Conservation (phyloP, 2,888 invertebrate species). For the Silvanus unidentatus region DNA sequence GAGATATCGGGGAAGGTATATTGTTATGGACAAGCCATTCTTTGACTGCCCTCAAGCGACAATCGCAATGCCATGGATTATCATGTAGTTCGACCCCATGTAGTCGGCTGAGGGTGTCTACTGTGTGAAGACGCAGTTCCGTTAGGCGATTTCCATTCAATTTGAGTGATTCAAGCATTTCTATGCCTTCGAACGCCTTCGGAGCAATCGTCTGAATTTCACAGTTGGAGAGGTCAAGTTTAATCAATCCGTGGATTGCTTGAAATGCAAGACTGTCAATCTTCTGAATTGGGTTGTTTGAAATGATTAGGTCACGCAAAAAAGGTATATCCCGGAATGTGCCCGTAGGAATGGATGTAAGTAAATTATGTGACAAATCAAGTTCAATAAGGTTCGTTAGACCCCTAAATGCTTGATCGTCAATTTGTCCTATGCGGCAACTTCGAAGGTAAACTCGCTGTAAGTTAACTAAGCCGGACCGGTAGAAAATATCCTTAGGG, state of each 20-base stretch:
- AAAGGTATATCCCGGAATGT: conserved; percentile 76
- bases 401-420: conserved; percentile 76
- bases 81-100: conserved; percentile 79
- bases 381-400: conserved; percentile 85
- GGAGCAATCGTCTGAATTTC: conserved; percentile 73
- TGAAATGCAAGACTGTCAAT: conserved; percentile 71
- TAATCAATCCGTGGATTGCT: conserved; percentile 69
- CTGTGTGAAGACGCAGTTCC: conserved; percentile 65
- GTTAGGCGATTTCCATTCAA: conserved; percentile 75
- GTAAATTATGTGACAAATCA: conserved; percentile 78
- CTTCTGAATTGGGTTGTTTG: conserved; percentile 76
- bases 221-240: conserved; percentile 78
- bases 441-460: conserved; percentile 79
- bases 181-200: conserved; percentile 70
- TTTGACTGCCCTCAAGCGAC: conserved; percentile 72
- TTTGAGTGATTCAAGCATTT: conserved; percentile 70
- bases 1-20: conserved; percentile 70
- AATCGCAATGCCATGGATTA: conserved; percentile 87
- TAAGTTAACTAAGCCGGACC: conserved; percentile 75
- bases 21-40: conserved; percentile 75
- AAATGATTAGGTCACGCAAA: conserved; percentile 72
- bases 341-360: conserved; percentile 72
- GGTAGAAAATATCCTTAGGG: conserved; percentile 74
- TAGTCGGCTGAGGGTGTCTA: conserved; percentile 66
- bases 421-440: conserved; percentile 81